phyloP scores from a whole-genome alignment of 2,113 vertebrate species.

The Haemorhous mexicanus region DNA sequence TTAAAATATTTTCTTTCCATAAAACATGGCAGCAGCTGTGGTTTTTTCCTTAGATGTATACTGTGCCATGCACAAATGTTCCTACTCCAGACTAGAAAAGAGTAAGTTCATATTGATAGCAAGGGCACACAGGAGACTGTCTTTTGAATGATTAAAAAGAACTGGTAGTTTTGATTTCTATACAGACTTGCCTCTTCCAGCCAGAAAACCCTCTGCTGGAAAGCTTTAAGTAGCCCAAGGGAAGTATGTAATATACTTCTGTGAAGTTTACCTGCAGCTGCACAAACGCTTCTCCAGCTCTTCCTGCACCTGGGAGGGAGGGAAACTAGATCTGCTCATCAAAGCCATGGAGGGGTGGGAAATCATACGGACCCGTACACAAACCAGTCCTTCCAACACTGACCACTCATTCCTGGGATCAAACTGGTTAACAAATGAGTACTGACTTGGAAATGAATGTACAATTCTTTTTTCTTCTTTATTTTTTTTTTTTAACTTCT shows the following conservation, averaged over 20 bases:
- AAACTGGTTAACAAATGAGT: background rate
- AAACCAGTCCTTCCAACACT: background rate
- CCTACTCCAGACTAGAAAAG: background rate
- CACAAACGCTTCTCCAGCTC: background rate
- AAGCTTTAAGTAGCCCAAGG: background rate
- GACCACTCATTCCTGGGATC: background rate
- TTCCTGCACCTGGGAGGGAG: background rate
- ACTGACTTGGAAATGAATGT: background rate
- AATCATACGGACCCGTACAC: background rate
- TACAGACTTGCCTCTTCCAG: background rate
- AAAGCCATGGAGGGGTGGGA: background rate
- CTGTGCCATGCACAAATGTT: background rate
- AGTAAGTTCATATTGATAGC: background rate
- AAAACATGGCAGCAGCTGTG: background rate
- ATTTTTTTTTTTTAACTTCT: background rate
- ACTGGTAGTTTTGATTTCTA: background rate
- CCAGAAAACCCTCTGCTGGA: background rate
- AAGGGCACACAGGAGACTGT: background rate
- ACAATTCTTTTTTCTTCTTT: background rate
- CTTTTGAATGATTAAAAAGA: background rate
- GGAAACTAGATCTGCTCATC: background rate
- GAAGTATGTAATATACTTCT: background rate
- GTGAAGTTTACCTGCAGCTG: background rate
- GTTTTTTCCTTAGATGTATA: background rate
- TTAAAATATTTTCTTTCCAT: background rate